A percentile compares a stretch with the other conserved stretches of the same genome.
Evolutionary conservation across 2,888 invertebrate species (phyloP).

Genomic region (Melolontha melolontha): DNA sequence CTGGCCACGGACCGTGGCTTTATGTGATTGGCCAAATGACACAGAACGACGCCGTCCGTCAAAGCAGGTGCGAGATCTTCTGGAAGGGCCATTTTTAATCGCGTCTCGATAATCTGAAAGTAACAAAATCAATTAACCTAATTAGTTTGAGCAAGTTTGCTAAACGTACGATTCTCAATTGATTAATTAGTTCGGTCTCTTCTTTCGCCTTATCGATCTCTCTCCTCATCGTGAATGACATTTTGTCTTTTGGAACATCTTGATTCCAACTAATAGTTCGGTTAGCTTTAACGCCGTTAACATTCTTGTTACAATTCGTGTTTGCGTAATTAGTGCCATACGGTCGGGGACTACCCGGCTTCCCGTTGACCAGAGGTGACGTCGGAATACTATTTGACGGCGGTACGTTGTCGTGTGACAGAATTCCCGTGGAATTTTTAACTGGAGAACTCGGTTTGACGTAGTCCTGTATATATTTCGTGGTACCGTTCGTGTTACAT

Average conservation of each 20-base stretch:
- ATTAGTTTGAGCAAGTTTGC: neutral
- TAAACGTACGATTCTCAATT: constrained; percentile 80
- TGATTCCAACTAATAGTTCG: constrained; percentile 80
- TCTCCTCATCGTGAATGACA: constrained; percentile 91
- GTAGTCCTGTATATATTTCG: constrained; percentile 66
- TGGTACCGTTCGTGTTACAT: constrained; percentile 59
- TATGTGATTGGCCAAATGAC: constrained; percentile 94
- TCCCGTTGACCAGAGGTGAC: constrained; percentile 57
- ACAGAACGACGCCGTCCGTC: constrained; percentile 92
- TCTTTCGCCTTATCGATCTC: constrained; percentile 93
- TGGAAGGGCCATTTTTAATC: constrained; percentile 91
- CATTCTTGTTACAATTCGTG: constrained; percentile 61
- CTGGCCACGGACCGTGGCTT: constrained; percentile 91
- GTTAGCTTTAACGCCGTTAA: constrained; percentile 57
- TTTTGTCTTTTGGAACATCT: constrained; percentile 77
- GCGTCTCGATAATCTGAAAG: constrained; percentile 85
- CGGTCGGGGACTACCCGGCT: constrained; percentile 65
- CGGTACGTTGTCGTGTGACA: constrained; percentile 71
- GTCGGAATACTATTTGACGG: constrained; percentile 29
- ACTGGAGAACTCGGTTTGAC: constrained; percentile 77
- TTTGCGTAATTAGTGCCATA: constrained; percentile 72
- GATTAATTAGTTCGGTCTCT: constrained; percentile 86
- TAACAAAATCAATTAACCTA: neutral
- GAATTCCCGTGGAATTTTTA: constrained; percentile 71
- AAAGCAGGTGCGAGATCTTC: constrained; percentile 86